phyloP scores from a whole-genome alignment of 2,888 invertebrate species.

The Amblyjoppa fuscipennis region DNA sequence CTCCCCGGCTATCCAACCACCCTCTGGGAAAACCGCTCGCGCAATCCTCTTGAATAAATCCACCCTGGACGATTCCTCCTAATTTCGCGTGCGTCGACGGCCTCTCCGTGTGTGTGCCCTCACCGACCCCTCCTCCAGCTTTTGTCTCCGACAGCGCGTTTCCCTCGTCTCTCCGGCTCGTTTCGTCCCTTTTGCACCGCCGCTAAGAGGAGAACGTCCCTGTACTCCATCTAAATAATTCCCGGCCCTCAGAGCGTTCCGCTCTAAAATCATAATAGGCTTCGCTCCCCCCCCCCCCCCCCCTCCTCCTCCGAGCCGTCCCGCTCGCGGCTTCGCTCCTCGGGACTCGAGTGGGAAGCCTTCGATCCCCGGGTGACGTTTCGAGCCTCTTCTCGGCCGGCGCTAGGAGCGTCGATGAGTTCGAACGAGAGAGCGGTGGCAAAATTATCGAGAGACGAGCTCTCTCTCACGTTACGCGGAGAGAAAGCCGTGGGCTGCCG shows the following conservation, averaged over 20 bases:
- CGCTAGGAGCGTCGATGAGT: background rate
- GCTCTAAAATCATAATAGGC: conserved; percentile 61
- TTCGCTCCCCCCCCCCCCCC: background rate
- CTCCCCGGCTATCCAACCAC: background rate
- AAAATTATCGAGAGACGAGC: background rate
- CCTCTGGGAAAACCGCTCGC: conserved; percentile 35
- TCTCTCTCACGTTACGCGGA: background rate
- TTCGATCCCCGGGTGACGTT: conserved; percentile 27
- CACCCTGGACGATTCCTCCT: conserved; percentile 58
- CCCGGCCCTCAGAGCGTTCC: conserved; percentile 39
- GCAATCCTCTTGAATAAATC: conserved; percentile 56
- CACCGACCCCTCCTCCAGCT: conserved; percentile 1
- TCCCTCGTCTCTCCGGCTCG: conserved; percentile 15
- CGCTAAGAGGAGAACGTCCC: conserved; percentile 33
- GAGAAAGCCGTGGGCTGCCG: background rate
- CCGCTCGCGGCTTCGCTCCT: background rate
- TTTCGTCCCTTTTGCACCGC: conserved; percentile 17
- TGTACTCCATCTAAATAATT: conserved; percentile 62
- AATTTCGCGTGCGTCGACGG: conserved; percentile 60
- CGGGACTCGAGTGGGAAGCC: conserved; percentile 29
- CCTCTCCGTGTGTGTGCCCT: conserved; percentile 11
- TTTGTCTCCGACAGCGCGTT: conserved; percentile 53
- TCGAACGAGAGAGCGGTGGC: background rate
- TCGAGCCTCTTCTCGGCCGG: background rate
- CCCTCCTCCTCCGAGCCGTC: background rate